Evolutionary conservation across 1,140 invertebrate genomes (phyloP).

Genomic region (Lasaia peninsularis): DNA sequence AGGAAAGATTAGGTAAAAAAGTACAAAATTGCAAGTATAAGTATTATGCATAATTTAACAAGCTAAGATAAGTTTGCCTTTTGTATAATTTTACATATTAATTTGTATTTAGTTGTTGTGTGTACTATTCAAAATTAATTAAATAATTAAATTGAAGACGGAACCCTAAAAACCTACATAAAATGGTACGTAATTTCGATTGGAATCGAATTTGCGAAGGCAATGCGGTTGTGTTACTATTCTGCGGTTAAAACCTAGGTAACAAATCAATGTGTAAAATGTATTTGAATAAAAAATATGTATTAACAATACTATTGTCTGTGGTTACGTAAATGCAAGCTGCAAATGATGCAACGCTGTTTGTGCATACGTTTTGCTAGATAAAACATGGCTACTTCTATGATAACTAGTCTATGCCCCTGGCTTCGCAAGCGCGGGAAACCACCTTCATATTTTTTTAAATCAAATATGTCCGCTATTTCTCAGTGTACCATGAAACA

Average conservation of each 20-base stretch:
- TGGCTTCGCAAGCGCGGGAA: too few relatives aligned
- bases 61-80: too few relatives aligned
- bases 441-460: not conserved
- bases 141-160: too few relatives aligned
- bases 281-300: slow-evolving; percentile 38
- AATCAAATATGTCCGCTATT: not conserved
- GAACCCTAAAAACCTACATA: slow-evolving; percentile 50
- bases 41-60: too few relatives aligned
- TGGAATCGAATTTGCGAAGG: slow-evolving; percentile 55
- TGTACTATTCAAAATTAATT: too few relatives aligned
- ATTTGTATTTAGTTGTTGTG: too few relatives aligned
- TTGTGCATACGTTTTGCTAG: not conserved
- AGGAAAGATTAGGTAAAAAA: too few relatives aligned
- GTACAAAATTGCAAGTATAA: too few relatives aligned
- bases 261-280: slow-evolving; percentile 42
- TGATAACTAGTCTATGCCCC: not conserved
- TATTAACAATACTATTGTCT: slow-evolving; percentile 11
- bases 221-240: slow-evolving; percentile 54
- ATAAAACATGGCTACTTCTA: not conserved
- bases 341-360: not conserved
- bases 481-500: too few relatives aligned
- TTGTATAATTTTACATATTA: too few relatives aligned
- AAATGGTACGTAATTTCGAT: slow-evolving; percentile 70
- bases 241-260: slow-evolving; percentile 54
- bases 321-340: slow-evolving; percentile 1